Evolutionary conservation across 2,797 vertebrate genomes (phyloP).

Genomic region (Sebastes itinus): DNA sequence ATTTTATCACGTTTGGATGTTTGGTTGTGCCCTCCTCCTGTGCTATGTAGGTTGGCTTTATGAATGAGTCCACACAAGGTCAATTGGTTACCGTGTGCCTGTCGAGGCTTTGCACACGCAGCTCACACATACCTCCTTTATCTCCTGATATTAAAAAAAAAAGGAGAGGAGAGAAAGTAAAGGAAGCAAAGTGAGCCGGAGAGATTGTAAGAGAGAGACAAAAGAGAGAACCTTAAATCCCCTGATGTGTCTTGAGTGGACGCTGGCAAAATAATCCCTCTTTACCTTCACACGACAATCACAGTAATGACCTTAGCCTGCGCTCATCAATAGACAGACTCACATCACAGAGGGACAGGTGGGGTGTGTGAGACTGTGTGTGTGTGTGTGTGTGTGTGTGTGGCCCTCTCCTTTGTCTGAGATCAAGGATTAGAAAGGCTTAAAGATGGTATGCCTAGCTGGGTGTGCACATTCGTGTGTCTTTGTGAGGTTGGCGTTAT

Average conservation of each 20-base stretch:
- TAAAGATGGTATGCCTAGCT: conserved; percentile 41
- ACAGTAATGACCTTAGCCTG: conserved; percentile 54
- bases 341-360: conserved; percentile 24
- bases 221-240: conserved; percentile 40
- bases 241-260: conserved; percentile 54
- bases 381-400: conserved; percentile 12
- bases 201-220: conserved; percentile 36
- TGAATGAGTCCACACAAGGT: conserved; percentile 73
- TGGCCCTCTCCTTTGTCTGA: conserved; percentile 36
- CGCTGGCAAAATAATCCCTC: conserved; percentile 60
- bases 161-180: conserved; percentile 38
- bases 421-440: conserved; percentile 66
- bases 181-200: conserved; percentile 33
- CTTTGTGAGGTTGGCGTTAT: conserved; percentile 41
- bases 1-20: conserved; percentile 67
- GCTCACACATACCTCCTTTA: conserved; percentile 57
- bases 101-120: conserved; percentile 38
- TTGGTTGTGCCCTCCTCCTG: conserved; percentile 32
- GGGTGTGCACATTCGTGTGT: conserved; percentile 29
- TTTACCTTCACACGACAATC: conserved; percentile 57
- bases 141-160: conserved; percentile 34
- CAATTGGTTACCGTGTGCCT: conserved; percentile 52
- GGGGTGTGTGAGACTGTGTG: neutral
- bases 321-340: conserved; percentile 38
- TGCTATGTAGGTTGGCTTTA: conserved; percentile 43